Conservation (phyloP, 1,140 invertebrate genomes). For the Zeugodacus cucurbitae region DNA sequence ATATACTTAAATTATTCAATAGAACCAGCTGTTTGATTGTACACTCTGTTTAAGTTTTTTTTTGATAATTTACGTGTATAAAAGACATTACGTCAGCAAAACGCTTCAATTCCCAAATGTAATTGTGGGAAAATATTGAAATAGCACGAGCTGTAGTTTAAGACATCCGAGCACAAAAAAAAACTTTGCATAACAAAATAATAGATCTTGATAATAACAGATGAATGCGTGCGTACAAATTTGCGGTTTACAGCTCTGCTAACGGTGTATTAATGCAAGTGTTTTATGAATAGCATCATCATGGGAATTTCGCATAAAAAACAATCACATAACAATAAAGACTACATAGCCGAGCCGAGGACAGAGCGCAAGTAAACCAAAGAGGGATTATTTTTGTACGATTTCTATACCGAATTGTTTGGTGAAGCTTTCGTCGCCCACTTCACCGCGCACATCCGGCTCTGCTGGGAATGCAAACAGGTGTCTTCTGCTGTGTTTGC, state of each 20-base stretch:
- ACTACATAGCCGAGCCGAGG: background rate
- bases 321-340: background rate
- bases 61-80: too few species aligned
- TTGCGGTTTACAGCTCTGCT: background rate
- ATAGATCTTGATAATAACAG: background rate
- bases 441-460: background rate
- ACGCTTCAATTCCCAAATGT: background rate
- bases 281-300: background rate
- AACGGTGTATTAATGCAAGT: background rate
- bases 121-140: slow-evolving; percentile 13
- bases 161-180: background rate
- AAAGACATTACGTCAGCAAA: background rate
- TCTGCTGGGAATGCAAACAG: slow-evolving; percentile 23
- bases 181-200: background rate
- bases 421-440: background rate
- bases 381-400: background rate
- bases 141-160: background rate
- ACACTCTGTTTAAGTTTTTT: too few species aligned
- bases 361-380: background rate
- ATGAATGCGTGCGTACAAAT: background rate
- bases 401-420: background rate
- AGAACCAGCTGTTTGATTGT: too few species aligned
- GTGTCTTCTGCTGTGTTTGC: slow-evolving; percentile 6
- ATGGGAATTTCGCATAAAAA: background rate
- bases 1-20: too few species aligned